Evolutionary conservation across 92 coral and sea anemone genomes (phyloP).

Genomic region (Siderastrea radians): DNA sequence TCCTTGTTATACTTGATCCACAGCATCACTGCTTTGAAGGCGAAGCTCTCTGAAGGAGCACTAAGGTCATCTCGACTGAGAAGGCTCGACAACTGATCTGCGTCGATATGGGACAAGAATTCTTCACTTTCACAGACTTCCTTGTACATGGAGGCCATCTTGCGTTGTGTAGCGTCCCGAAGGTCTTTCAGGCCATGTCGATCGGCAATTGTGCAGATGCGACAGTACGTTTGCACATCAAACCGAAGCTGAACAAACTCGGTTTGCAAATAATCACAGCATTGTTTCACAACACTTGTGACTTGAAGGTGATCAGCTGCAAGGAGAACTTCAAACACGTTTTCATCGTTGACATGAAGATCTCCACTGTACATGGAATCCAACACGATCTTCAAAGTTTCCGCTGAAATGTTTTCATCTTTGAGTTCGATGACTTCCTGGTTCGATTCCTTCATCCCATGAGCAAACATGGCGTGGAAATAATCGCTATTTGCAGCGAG

Average conservation of each 20-base stretch:
- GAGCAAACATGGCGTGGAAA: slow-evolving; percentile 77
- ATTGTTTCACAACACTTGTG: slow-evolving; percentile 26
- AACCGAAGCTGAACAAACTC: slow-evolving; percentile 3
- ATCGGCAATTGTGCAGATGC: not conserved
- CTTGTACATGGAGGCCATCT: slow-evolving; percentile 20
- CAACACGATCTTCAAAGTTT: slow-evolving; percentile 65
- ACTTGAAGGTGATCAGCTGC: slow-evolving; percentile 61
- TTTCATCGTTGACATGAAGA: slow-evolving; percentile 51
- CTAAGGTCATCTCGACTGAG: slow-evolving; percentile 63
- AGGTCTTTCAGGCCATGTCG: not conserved
- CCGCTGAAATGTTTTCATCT: slow-evolving; percentile 43
- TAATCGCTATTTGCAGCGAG: slow-evolving; percentile 79
- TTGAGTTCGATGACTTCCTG: slow-evolving; percentile 60
- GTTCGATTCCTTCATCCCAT: slow-evolving; percentile 43
- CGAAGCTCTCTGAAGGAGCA: slow-evolving; percentile 71
- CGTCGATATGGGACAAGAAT: slow-evolving; percentile 38
- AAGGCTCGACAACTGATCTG: slow-evolving; percentile 47
- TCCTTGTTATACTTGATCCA: slow-evolving; percentile 70
- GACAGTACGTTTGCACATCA: slow-evolving; percentile 11
- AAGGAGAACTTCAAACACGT: slow-evolving; percentile 65
- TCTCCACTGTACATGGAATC: slow-evolving; percentile 74
- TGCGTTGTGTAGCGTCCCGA: slow-evolving; percentile 1
- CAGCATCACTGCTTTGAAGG: slow-evolving; percentile 71
- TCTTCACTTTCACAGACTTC: slow-evolving; percentile 62
- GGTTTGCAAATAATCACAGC: not conserved